Evolutionary conservation across 1,140 invertebrate genomes (phyloP).

Genomic region (Venturia canescens): DNA sequence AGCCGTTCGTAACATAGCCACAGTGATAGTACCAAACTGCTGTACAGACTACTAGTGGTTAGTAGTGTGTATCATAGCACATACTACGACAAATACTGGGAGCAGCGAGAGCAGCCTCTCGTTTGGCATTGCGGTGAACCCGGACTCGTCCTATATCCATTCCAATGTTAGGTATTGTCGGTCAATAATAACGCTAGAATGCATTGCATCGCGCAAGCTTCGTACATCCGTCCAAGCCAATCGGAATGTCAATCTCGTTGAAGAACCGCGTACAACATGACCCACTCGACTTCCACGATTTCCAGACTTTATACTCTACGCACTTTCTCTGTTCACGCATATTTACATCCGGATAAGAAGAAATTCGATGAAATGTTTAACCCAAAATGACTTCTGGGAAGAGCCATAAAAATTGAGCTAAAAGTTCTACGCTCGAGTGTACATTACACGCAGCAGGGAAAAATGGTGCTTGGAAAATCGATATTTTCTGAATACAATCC

Average conservation of each 20-base stretch:
- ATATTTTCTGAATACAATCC: too few relatives aligned
- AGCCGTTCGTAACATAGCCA: conserved; percentile 50
- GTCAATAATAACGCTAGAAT: conserved; percentile 43
- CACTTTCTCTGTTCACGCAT: neutral
- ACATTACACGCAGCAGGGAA: too few relatives aligned
- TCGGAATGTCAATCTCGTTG: conserved; percentile 62
- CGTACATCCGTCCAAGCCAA: conserved; percentile 55
- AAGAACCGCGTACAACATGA: conserved; percentile 34
- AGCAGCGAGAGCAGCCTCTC: neutral
- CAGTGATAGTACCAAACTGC: conserved; percentile 7
- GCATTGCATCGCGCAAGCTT: neutral
- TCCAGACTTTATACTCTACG: neutral
- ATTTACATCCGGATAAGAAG: too few relatives aligned
- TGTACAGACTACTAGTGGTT: neutral
- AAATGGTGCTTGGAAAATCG: too few relatives aligned
- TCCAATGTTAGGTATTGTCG: conserved; percentile 48
- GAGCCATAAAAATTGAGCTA: too few relatives aligned
- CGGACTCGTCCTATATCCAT: conserved; percentile 40
- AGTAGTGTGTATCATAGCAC: conserved; percentile 15
- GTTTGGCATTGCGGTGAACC: conserved; percentile 31
- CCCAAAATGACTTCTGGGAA: too few relatives aligned
- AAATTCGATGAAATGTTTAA: too few relatives aligned
- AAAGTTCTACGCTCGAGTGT: too few relatives aligned
- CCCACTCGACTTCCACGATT: neutral
- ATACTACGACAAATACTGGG: conserved; percentile 1